Evolutionary conservation across 2,113 vertebrate species (phyloP).

Genomic region (Sula dactylatra): DNA sequence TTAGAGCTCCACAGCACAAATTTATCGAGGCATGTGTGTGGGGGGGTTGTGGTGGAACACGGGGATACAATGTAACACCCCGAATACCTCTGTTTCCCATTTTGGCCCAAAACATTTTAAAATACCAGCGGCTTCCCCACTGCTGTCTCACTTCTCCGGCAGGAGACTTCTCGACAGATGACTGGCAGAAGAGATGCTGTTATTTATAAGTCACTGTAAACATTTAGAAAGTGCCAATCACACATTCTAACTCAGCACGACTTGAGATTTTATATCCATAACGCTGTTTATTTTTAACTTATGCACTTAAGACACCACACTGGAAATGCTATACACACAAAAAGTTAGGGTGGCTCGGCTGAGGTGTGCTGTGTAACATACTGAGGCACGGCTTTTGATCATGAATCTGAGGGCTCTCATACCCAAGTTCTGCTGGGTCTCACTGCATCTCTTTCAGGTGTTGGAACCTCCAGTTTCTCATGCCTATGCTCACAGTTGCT

Average conservation of each 20-base stretch:
- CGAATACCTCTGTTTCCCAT: neutral
- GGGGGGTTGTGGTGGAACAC: neutral
- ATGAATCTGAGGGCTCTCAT: neutral
- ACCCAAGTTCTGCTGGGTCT: neutral
- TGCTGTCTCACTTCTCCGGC: neutral
- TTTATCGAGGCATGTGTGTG: neutral
- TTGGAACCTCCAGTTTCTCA: neutral
- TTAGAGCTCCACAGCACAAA: neutral
- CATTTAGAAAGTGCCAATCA: neutral
- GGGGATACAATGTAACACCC: neutral
- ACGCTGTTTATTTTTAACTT: slow-evolving; percentile 1
- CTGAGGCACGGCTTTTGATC: neutral
- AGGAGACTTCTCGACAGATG: neutral
- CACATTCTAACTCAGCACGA: neutral
- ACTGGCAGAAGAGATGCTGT: neutral
- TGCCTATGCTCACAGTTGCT: neutral
- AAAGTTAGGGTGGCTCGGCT: accelerated
- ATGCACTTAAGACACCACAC: neutral
- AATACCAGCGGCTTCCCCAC: neutral
- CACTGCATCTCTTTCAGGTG: neutral
- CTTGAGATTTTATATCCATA: neutral
- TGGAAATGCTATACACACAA: accelerated
- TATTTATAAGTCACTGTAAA: slow-evolving; percentile 10
- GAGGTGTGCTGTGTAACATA: neutral
- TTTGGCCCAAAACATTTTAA: neutral